Evolutionary conservation across 2,797 vertebrate species (phyloP).

Genomic region (Buceros bicornis): DNA sequence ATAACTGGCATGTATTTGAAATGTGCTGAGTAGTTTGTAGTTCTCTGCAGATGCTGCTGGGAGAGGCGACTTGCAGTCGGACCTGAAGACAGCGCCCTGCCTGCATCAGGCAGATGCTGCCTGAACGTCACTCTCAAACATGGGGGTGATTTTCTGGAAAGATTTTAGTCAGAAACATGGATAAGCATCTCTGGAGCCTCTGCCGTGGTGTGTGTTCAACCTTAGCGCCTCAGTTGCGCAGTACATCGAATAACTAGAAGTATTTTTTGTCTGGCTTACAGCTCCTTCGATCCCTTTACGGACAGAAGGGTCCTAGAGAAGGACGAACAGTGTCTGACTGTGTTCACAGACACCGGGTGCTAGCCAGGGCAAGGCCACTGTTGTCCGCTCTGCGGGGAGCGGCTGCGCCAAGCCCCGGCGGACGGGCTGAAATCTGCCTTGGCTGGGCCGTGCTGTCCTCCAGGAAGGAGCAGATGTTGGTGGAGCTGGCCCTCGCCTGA

Average conservation of each 20-base stretch:
- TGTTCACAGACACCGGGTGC: background rate
- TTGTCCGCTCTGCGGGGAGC: background rate
- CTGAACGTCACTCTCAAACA: background rate
- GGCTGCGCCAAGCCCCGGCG: accelerated
- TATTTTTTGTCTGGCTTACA: background rate
- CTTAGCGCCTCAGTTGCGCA: background rate
- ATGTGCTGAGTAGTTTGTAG: constrained; percentile 33
- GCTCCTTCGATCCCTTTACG: background rate
- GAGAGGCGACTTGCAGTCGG: background rate
- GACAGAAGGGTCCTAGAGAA: background rate
- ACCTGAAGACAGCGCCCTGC: background rate
- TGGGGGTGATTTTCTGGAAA: background rate
- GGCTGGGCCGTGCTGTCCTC: background rate
- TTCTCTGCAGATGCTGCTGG: background rate
- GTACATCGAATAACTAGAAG: background rate
- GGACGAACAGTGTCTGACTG: background rate
- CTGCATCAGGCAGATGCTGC: background rate
- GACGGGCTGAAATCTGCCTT: background rate
- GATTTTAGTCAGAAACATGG: background rate
- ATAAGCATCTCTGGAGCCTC: background rate
- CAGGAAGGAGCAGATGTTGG: accelerated
- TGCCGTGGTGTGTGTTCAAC: background rate
- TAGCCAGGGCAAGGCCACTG: background rate
- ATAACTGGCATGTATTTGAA: constrained; percentile 20
- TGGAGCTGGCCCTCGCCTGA: background rate